Evolutionary conservation across 1,140 invertebrate species (phyloP).

Genomic region (Thaumatotibia leucotreta): DNA sequence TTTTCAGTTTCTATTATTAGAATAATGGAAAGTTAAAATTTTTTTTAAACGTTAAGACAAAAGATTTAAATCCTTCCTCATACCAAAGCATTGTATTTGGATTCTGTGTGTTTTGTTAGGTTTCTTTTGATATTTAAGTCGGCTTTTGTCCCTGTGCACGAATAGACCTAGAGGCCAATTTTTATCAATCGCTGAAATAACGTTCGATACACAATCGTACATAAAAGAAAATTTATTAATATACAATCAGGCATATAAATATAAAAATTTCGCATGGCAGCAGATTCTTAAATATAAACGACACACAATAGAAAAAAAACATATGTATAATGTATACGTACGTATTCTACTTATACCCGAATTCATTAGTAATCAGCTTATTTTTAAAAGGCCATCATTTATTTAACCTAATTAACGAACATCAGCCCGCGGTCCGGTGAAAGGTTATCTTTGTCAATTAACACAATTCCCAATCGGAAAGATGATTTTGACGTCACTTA

Average conservation of each 20-base stretch:
- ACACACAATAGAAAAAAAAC: not conserved
- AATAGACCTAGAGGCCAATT: not conserved
- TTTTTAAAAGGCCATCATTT: constrained; percentile 20
- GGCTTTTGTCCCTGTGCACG: not conserved
- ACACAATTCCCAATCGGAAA: constrained; percentile 33
- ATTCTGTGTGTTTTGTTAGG: not conserved
- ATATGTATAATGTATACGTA: not conserved
- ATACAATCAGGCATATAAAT: not conserved
- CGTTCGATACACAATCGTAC: not conserved
- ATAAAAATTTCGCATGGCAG: not conserved
- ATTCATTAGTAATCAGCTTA: not conserved
- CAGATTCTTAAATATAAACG: not conserved
- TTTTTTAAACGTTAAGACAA: too few relatives aligned
- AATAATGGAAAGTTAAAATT: too few relatives aligned
- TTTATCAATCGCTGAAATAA: not conserved
- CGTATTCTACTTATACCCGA: not conserved
- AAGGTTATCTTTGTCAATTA: constrained; percentile 48
- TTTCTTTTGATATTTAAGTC: not conserved
- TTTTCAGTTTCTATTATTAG: too few relatives aligned
- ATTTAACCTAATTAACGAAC: constrained; percentile 38
- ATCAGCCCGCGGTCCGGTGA: constrained; percentile 27
- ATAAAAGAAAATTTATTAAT: not conserved
- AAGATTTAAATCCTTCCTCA: not conserved
- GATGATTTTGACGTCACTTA: not conserved
- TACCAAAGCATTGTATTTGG: not conserved